Base-by-base conservation (phyloP, 2,888 invertebrate genomes). In the Clanis bilineata region DNA sequence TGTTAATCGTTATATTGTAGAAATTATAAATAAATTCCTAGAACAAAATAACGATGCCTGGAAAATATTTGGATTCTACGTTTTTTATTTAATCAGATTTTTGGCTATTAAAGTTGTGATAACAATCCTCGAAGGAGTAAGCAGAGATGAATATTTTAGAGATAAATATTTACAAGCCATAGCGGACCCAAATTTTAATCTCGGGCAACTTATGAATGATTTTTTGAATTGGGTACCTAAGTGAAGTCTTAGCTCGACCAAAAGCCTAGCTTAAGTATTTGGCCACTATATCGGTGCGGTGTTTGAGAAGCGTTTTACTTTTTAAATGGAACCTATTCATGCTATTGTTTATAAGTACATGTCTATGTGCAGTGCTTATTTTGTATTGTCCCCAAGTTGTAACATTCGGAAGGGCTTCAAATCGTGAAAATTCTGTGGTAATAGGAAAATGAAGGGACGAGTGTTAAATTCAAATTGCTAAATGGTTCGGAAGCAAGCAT, bases 401-500 rank as follows among this genome's bases (percentile, higher is more conserved):
- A 64, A 71, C 72, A 71, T 25, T 39, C 47, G n/a, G 18, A 39
- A 38, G 25, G 47, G 51, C 23, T 38, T 39, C 51, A 82, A 83
- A 79, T 77, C 80, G 82, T 67, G 75, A 82, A 83, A 83, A 88
- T 86, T 85, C 80, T 82, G 84, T 70, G 81, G 86, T 86, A 89
- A 87, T 89, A 85, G 84, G 85, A 86, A 90, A 88, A 90, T 88
- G 88, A 89, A 90, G 85, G 90, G 88, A 90, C 87, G 87, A 89
- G 90, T 91, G 91, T 89, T 89, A 90, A 90, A 90, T 89, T 90
- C 87, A 85, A 90, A 91, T 91, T 88, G 90, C 82, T 85, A 88
- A 91, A 91, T 90, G 90, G 89, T 77, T 83, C 77, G 86, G 86
- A 85, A 90, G 82, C 86, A 88, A 82, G 85, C 88, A 88, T 92